These are phyloP conservation scores for Isaurus tuberculatus DNA, from an alignment of 92 coral and sea anemone genomes.

Conservation along the genomic window DNA sequence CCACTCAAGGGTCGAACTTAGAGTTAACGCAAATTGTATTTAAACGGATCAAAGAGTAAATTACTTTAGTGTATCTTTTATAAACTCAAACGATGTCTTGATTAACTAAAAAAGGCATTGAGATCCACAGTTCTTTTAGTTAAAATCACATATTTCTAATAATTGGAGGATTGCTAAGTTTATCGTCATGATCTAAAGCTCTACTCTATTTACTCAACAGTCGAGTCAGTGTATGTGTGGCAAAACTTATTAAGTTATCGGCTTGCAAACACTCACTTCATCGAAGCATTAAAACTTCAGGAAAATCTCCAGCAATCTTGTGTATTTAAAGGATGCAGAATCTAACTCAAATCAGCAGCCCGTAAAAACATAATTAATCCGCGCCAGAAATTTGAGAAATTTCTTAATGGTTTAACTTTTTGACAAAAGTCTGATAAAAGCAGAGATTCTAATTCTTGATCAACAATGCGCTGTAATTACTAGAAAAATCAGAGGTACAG, in stretches of 20 bases:
- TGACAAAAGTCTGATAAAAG: neutral
- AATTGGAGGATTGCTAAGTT: neutral
- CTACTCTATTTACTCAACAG: constrained; percentile 5
- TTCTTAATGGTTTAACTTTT: neutral
- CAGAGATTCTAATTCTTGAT: neutral
- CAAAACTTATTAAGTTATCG: neutral
- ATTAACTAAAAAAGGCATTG: neutral
- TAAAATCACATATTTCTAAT: neutral
- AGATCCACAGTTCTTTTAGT: neutral
- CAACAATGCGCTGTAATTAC: neutral
- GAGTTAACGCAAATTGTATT: neutral
- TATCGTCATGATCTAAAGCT: constrained; percentile 7
- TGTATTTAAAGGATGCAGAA: neutral
- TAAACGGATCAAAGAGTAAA: constrained; percentile 30
- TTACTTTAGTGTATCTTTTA: constrained; percentile 20
- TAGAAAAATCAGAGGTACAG: neutral
- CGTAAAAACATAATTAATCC: neutral
- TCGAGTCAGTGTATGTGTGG: constrained; percentile 8
- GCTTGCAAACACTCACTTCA: constrained; percentile 13
- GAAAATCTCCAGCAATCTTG: constrained; percentile 28
- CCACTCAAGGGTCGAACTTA: constrained; percentile 13
- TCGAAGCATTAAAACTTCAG: constrained; percentile 8
- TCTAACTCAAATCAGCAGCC: constrained; percentile 38
- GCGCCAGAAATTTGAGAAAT: constrained; percentile 21
- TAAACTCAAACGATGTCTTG: constrained; percentile 17